Evolutionary conservation across 2,113 vertebrate species (phyloP), one percentile per base, ranked within the genome.

Genomic region (Apeltes quadracus): DNA sequence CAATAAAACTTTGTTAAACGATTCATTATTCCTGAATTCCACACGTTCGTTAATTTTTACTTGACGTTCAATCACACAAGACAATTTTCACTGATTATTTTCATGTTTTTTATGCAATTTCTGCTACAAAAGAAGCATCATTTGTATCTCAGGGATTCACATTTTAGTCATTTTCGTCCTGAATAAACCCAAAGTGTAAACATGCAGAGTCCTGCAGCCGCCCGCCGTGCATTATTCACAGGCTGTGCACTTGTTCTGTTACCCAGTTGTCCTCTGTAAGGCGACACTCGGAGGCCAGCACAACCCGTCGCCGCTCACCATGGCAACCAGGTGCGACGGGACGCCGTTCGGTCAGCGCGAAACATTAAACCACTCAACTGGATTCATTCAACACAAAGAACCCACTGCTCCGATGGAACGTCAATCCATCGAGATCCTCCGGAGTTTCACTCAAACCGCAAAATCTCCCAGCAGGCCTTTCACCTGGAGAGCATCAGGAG

Each of bases 261-360:
- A 59, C 78, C 55, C 39, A 41, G 54, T 32, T n/a, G 61, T 73
- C 58, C 44, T 15, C 46, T 20, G 87, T 69, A 87, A 90, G 74
- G 18, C 5, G 72, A 89, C 55, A 79, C 86, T 61, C 66, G 2
- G 4, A 27, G 18, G 5, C 61, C n/a, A 4, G 48, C 54, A 18
- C 75, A 1, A 14, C 72, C 78, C 64, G 87, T 82, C 84, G 81
- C 85, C 83, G 84, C 72, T 86, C 78, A 5, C 88, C 63, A 58
- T 62, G 36, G 89, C 64, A 77, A 89, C 88, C 64, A 16, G 34
- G 56, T n/a, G 46, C 50, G 67, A 78, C 18, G 2, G 5, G 62
- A 43, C 1, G 14, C 36, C n/a, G 59, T 44, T 51, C 12, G 55
- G 61, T 59, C 41, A 11, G 46, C 7, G 25, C 4, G 41, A 64